These are phyloP conservation scores for Tachina fera DNA, from an alignment of 2,888 invertebrate genomes.

Conservation along the genomic window DNA sequence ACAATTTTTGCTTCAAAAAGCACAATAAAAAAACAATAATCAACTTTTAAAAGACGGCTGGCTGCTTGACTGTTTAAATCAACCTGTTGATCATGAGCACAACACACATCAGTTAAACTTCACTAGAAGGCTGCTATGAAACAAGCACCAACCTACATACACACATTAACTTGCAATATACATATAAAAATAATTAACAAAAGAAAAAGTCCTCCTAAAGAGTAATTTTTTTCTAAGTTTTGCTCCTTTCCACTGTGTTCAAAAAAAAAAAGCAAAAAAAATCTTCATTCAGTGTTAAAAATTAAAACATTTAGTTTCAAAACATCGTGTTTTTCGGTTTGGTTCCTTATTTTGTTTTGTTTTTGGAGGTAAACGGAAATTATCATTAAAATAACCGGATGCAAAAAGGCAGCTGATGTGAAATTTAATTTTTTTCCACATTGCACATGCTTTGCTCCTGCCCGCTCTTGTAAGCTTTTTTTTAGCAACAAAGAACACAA, in stretches of 20 bases:
- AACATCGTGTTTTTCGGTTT: conserved; percentile 35
- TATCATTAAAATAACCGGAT: conserved; percentile 69
- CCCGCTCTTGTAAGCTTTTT: neutral
- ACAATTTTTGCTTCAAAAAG: conserved; percentile 33
- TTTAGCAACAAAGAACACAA: neutral
- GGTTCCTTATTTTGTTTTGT: conserved; percentile 54
- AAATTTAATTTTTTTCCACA: conserved; percentile 33
- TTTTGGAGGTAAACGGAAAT: conserved; percentile 68
- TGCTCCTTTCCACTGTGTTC: conserved; percentile 4
- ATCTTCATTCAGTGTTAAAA: conserved; percentile 9
- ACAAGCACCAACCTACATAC: neutral
- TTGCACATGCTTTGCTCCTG: conserved; percentile 55
- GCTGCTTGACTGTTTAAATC: conserved; percentile 58
- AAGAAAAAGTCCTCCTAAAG: conserved; percentile 44
- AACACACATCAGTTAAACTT: conserved; percentile 38
- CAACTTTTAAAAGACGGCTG: conserved; percentile 43
- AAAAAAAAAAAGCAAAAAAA: neutral
- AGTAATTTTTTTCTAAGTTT: conserved; percentile 24
- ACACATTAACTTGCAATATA: neutral
- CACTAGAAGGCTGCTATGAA: conserved; percentile 44
- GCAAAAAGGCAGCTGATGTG: conserved; percentile 68
- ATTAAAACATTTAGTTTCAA: conserved; percentile 30
- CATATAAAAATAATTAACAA: conserved; percentile 29
- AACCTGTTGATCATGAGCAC: conserved; percentile 65
- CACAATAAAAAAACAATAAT: conserved; percentile 15